Evolutionary conservation across 2,113 vertebrate genomes (phyloP).

Genomic region (Callipepla californica): DNA sequence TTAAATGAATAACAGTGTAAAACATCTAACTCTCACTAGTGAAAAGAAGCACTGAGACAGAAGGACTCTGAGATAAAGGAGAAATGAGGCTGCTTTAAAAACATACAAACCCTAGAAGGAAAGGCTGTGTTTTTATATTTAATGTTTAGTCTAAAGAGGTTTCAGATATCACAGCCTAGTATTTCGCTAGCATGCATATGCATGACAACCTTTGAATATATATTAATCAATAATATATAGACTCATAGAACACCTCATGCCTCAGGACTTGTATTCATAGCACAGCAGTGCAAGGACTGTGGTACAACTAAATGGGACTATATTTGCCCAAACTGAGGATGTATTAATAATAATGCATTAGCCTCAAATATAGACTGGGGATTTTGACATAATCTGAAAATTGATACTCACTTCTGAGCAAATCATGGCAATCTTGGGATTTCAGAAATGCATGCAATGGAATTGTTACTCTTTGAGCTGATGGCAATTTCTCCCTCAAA

Average conservation of each 20-base stretch:
- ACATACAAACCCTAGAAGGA: background rate
- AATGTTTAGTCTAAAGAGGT: conserved; percentile 1
- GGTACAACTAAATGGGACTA: background rate
- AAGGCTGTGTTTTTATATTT: background rate
- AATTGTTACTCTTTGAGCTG: background rate
- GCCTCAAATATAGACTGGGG: background rate
- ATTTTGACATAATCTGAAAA: background rate
- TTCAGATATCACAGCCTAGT: background rate
- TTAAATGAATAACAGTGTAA: background rate
- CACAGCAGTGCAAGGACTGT: background rate
- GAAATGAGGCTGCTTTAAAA: background rate
- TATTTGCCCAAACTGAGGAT: background rate
- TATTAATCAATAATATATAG: conserved; percentile 15
- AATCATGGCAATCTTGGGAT: background rate
- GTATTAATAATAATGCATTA: background rate
- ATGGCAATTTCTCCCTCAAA: background rate
- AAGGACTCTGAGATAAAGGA: background rate
- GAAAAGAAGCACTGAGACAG: background rate
- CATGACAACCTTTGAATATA: conserved; percentile 13
- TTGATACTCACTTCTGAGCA: background rate
- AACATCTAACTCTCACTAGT: background rate
- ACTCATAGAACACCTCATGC: background rate
- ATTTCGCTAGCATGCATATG: background rate
- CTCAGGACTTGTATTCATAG: background rate
- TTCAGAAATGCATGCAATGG: background rate